Conservation (phyloP, 2,113 vertebrate species). For the Anas platyrhynchos region DNA sequence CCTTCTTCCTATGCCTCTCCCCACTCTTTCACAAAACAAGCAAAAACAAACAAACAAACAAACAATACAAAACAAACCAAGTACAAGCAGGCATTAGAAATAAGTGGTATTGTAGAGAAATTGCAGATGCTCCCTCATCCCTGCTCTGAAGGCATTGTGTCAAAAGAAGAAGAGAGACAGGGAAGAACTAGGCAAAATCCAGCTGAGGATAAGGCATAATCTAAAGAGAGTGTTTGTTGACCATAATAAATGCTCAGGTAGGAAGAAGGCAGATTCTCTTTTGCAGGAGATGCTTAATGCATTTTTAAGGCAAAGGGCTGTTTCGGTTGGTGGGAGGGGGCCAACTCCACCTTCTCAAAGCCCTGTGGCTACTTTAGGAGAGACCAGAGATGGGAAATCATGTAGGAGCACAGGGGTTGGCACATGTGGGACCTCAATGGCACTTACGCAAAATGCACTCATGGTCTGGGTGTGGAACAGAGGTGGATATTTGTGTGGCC, state of each 20-base stretch:
- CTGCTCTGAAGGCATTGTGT: neutral
- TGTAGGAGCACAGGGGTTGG: neutral
- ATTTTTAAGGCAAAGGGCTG: neutral
- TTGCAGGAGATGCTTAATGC: neutral
- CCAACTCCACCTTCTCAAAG: neutral
- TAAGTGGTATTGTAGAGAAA: neutral
- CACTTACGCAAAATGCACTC: rapidly evolving
- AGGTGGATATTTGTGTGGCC: neutral
- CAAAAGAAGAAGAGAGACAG: neutral
- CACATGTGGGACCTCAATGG: neutral
- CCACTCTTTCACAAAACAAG: neutral
- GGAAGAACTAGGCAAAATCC: neutral
- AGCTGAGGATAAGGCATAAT: neutral
- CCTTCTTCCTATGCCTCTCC: neutral
- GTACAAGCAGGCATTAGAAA: neutral
- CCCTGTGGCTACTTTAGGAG: too few relatives aligned
- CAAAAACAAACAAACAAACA: too few relatives aligned
- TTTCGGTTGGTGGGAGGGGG: neutral
- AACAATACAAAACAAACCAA: neutral
- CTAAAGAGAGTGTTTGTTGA: neutral
- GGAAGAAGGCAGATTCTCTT: neutral
- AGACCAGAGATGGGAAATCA: neutral
- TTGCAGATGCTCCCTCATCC: neutral
- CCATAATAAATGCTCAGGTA: neutral
- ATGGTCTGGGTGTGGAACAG: neutral